Evolutionary conservation across 2,888 invertebrate species (phyloP), one percentile per base, ranked within the genome.

Genomic region (Phyllotreta cruciferae): DNA sequence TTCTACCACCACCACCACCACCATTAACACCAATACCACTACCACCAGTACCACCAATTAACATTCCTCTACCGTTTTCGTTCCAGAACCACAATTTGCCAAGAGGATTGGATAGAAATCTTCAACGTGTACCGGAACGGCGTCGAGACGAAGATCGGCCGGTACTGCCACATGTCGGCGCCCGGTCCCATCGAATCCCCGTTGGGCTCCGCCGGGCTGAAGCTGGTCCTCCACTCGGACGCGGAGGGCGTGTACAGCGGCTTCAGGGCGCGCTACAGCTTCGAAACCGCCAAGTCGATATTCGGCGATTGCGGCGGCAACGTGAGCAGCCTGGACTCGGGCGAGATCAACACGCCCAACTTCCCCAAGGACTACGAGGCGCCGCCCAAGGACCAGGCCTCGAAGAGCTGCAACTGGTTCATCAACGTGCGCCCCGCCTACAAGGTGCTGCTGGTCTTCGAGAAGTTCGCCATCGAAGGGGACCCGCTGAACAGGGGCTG

Each of bases 131-230:
- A 93, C 75, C 87, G 90, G 70, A 92, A 93, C 81, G 88, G 90
- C 66, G 88, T 90, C 67, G 92, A 92, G 77, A 90, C 91, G 75
- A 86, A 94, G 76, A 88, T 96, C 69, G 96, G 95, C 54, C 89
- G 95, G 69, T 98, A 96, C 85, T 98, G 98, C 83, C 91, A 92
- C 67, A 85, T 87, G 75, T 91, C 93, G 67, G 91, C 94, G 57
- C 98, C 98, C 8, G 98, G 98, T 49, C 98, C 98, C 47, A 90
- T 96, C 74, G 93, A 96, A 82, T 96, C 96, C 58, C 92, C 93
- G 74, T 88, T 91, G 67, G 94, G 95, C 14, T 92, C 96, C 44
- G 88, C 90, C 66, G 94, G 94, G 41, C 87, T 98, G 71, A 91
- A 94, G 77, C 88, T 98, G 63, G 87, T 95, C 60, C 87, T 98